Percentiles rank a stretch among this genome's conserved stretches.
Evolutionary conservation across 2,888 invertebrate species (phyloP).

Genomic region (Zonitis immaculata): DNA sequence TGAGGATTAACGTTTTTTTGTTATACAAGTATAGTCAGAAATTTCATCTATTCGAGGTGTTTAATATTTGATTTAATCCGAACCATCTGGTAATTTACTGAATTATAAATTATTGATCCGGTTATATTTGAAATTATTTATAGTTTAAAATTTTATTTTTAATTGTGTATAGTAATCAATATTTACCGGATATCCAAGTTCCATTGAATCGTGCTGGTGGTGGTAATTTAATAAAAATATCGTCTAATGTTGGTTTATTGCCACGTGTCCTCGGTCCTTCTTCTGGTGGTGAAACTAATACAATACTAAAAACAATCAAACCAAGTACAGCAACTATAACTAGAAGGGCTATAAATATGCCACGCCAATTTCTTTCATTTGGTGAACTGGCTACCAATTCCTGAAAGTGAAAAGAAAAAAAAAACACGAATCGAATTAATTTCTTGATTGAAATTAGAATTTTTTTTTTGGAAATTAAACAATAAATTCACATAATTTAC

Average conservation of each 20-base stretch:
- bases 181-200: constrained; percentile 66
- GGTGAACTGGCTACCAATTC: constrained; percentile 85
- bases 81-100: neutral
- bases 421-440: neutral
- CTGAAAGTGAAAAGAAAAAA: constrained; percentile 57
- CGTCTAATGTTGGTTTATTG: constrained; percentile 63
- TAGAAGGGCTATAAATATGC: constrained; percentile 85
- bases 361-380: constrained; percentile 89
- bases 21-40: neutral
- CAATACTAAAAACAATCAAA: constrained; percentile 86
- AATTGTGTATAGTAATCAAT: too few relatives aligned
- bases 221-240: constrained; percentile 55
- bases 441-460: neutral
- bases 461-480: neutral
- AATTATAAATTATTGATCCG: constrained; percentile 1
- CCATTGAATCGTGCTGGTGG: constrained; percentile 65
- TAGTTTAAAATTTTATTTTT: too few relatives aligned
- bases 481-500: constrained; percentile 27
- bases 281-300: constrained; percentile 76
- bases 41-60: neutral
- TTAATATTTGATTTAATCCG: neutral
- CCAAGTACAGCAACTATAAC: constrained; percentile 87
- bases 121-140: too few relatives aligned
- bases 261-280: constrained; percentile 68
- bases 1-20: neutral